Conservation (phyloP, 2,113 vertebrate genomes). For the Delphinapterus leucas region DNA sequence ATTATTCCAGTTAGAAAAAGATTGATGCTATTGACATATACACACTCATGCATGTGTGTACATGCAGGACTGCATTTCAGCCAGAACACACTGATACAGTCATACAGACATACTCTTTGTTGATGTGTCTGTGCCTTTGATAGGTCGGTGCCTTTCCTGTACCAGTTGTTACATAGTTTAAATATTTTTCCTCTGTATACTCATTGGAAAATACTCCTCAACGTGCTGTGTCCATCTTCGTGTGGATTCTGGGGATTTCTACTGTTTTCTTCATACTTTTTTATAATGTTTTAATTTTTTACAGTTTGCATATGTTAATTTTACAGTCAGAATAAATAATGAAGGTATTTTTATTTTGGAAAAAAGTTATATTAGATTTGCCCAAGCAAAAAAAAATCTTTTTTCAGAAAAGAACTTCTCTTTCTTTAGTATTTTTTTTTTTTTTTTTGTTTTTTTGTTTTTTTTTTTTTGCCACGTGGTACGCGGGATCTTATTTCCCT, state of each 20-base stretch:
- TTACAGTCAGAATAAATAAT: neutral
- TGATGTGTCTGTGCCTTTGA: neutral
- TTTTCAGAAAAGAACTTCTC: neutral
- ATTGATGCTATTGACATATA: neutral
- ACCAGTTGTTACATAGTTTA: neutral
- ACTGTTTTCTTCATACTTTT: neutral
- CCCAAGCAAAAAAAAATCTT: neutral
- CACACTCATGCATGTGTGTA: neutral
- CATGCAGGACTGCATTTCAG: neutral
- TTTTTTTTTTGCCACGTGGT: no score
- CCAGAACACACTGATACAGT: neutral
- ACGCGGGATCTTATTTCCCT: no score
- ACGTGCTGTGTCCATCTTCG: neutral
- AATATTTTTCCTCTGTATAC: neutral
- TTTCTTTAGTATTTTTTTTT: no score
- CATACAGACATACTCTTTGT: neutral
- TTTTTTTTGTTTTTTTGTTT: rapidly evolving
- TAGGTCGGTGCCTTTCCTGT: neutral
- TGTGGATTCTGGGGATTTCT: neutral
- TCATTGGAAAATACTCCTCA: neutral
- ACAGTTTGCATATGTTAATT: neutral
- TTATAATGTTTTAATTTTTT: neutral
- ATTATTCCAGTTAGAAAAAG: neutral
- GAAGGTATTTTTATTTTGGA: neutral
- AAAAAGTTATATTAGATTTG: neutral